These are phyloP conservation scores for Spongilla lacustris DNA, from an alignment of 37 sponge, comb jelly and placozoan species.

Conservation along the genomic window DNA sequence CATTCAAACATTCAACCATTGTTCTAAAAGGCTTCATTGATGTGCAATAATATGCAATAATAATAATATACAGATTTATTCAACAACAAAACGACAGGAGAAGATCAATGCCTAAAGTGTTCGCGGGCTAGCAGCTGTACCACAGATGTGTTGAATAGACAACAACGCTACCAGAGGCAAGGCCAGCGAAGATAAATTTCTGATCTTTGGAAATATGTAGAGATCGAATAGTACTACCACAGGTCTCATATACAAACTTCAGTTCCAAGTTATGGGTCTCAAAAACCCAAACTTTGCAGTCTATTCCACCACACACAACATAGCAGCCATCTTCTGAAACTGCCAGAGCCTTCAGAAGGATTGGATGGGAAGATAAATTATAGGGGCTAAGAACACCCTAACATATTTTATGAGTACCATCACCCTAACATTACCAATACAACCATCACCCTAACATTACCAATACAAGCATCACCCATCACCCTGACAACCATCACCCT, in stretches of 20 bases:
- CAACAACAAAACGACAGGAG: neutral
- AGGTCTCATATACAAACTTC: conserved; percentile 29
- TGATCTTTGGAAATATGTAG: conserved; percentile 69
- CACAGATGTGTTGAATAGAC: conserved; percentile 64
- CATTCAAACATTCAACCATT: neutral
- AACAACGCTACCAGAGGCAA: conserved; percentile 57
- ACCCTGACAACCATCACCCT: neutral
- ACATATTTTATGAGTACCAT: neutral
- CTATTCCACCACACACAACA: conserved; percentile 74
- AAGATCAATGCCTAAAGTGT: neutral
- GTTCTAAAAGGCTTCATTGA: neutral
- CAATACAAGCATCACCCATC: too few relatives aligned
- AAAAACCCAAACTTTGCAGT: conserved; percentile 48
- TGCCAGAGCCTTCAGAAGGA: conserved; percentile 58
- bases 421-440: neutral
- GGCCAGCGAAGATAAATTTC: conserved; percentile 67
- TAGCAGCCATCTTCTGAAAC: conserved; percentile 60
- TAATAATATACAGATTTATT: neutral
- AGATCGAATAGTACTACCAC: conserved; percentile 61
- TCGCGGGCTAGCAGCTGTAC: conserved; percentile 9
- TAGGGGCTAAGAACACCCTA: neutral
- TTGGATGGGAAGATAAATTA: neutral
- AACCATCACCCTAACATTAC: neutral
- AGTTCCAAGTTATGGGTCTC: conserved; percentile 37
- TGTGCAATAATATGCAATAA: neutral